Evolutionary conservation across 2,888 invertebrate genomes (phyloP), one percentile per base, ranked within the genome.

Genomic region (Heliconius erato): DNA sequence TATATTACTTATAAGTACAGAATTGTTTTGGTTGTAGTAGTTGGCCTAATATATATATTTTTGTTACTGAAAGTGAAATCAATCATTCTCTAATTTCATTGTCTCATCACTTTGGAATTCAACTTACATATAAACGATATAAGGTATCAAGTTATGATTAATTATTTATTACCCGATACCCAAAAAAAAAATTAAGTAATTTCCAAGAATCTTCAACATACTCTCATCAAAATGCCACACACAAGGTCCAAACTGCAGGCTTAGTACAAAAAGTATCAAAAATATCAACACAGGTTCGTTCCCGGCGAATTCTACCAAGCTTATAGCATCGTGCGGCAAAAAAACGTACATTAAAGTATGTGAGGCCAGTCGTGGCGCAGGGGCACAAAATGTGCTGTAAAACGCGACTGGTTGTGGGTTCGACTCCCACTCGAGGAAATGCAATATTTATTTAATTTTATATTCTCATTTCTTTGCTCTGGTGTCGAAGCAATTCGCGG

Each of bases 331-430:
- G 65, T 23, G 28, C 54, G 28, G 74, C 82, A 76, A 80, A 82
- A n/a, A 81, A 83, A 79, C 65, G 44, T 69, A 54, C 26, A 79
- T 59, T 26, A 78, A 69, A 65, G 23, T 54, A 19, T 23, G 19
- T 54, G 19, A 54, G 54, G 54, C 54, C 54, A 54, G 19, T 23
- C 0, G 54, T 23, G 54, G 54, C 23, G 54, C 9, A 23, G 54
- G 23, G 23, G 54, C 19, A 19, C 19, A 19, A 7, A 19, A 7
- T 7, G 2, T 19, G 54, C 19, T 19, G 2, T 19, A 19, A 54
- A 7, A 7, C 23, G 7, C 9, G 23, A 23, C 23, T 54, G 7
- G 23, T 23, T 19, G 7, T 54, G 7, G 54, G 54, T 19, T 54
- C 54, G 54, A 19, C 6, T 2, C 7, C 54, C 54, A 54, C 54